Evolutionary conservation across 2,113 vertebrate genomes (phyloP), one percentile per base, ranked within the genome.

Genomic region (Mormyrus iriodes): DNA sequence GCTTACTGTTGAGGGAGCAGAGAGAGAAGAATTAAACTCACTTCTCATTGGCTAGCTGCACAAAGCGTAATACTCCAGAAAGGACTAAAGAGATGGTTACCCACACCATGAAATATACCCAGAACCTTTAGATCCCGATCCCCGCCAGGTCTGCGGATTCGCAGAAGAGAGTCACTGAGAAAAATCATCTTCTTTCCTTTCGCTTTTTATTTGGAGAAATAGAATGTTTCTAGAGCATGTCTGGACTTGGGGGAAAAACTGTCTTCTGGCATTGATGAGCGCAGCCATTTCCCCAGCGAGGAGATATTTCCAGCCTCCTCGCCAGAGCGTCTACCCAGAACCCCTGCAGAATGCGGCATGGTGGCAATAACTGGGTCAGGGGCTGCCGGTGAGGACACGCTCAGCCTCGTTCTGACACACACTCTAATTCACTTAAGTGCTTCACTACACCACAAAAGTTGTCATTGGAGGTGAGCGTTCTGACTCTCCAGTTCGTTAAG

Each of bases 201-300:
- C 79, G 52, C 87, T 58, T 58, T 55, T 21, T 88, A 79, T 89
- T 89, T 90, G 58, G 91, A 91, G 90, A 39, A 17, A 13, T 91
- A 69, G 44, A 92, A 88, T 92, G 90, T 92, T 92, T 92, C 48
- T 88, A 90, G 90, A 88, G 73, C 89, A 90, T 90, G 89, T 89
- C 89, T 91, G 88, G 88, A 89, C 91, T 92, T 92, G 39, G 85
- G 90, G 87, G 90, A 88, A 76, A 88, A 85, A 88, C 88, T 85
- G 89, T 89, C 90, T 91, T 90, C 88, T 82, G 87, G 88, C 88
- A 90, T 92, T 92, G 90, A 91, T 89, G 92, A 90, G 90, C 42
- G 49, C 85, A 92, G 90, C 86, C 89, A 88, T 92, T 90, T 93
- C 90, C 92, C 92, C 89, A 90, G 90, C 88, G 92, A 88, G 91